A percentile compares a stretch with the other conserved stretches of the same genome.
Evolutionary conservation across 2,797 vertebrate genomes (phyloP).

Genomic region (Enteromius unitaeniatus): DNA sequence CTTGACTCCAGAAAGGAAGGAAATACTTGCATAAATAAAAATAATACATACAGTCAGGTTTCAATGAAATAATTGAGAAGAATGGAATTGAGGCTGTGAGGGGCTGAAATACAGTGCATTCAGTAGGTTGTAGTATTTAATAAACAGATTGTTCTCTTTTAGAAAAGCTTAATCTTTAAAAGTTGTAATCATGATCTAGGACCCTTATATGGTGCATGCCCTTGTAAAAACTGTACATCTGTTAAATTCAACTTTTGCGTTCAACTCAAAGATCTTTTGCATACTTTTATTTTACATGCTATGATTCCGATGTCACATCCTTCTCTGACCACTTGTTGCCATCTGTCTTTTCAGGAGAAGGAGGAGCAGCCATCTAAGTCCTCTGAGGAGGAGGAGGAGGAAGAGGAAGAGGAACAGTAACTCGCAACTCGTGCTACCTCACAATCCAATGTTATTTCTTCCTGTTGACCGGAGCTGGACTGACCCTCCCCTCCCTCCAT

Average conservation of each 20-base stretch:
- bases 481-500: slow-evolving; percentile 64
- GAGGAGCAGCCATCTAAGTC: slow-evolving; percentile 93
- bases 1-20: background rate
- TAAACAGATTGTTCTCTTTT: background rate
- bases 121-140: background rate
- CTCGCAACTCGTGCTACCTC: slow-evolving; percentile 85
- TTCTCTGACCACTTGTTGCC: background rate
- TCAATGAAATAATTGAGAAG: background rate
- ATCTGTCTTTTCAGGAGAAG: slow-evolving; percentile 79
- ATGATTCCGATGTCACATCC: background rate
- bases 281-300: background rate
- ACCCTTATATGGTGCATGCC: background rate
- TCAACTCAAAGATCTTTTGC: background rate
- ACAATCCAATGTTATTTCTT: slow-evolving; percentile 81
- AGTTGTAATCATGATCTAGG: background rate
- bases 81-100: background rate
- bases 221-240: background rate
- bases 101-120: background rate
- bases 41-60: background rate
- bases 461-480: slow-evolving; percentile 81
- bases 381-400: slow-evolving; percentile 89
- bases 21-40: background rate
- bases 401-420: slow-evolving; percentile 83
- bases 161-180: background rate
- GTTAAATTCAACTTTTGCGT: background rate